Evolutionary conservation across 2,797 vertebrate genomes (phyloP), one percentile per base, ranked within the genome.

Genomic region (Eulemur albifrons): DNA sequence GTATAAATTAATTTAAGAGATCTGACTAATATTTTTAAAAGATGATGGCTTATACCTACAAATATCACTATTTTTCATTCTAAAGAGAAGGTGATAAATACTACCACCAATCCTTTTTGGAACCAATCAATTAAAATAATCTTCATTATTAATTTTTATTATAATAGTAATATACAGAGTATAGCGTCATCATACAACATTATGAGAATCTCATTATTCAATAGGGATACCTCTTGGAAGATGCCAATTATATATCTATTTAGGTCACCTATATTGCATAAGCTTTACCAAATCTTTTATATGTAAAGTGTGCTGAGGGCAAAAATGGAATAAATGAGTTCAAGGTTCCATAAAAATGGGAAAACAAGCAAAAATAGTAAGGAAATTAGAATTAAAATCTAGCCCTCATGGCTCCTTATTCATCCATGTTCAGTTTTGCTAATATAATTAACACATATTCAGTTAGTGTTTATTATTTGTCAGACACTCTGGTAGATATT

Each of bases 71-170:
- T 15, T 81, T 93, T 94, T 63, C 35, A 0, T 61, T 25, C 45
- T 89, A 27, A 96, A 76, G 7, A 30, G 4, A 90, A 86, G 40
- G 6, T 70, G 48, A 23, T 81, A 92, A 63, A 84, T 87, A 90
- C 38, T 32, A 88, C 27, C 23, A 67, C 18, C 7, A 32, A 43
- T 92, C 14, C 50, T 83, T 43, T 83, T 87, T 93, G 32, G 12
- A 85, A 59, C 25, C 30, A 88, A 73, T 40, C 57, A 88, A 63
- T 79, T 94, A 84, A 94, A 93, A 94, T 65, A 81, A 82, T 38
- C 7, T 35, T 91, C 59, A 76, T 88, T 84, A 81, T 63, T 90
- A 75, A 65, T 79, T 69, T 90, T 93, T 88, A 40, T 84, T 79
- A 54, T 40, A 82, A 54, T 83, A 77, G 30, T 50, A 93, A 94